Evolutionary conservation across 2,113 vertebrate genomes (phyloP).

Genomic region (Leucosticte australis): DNA sequence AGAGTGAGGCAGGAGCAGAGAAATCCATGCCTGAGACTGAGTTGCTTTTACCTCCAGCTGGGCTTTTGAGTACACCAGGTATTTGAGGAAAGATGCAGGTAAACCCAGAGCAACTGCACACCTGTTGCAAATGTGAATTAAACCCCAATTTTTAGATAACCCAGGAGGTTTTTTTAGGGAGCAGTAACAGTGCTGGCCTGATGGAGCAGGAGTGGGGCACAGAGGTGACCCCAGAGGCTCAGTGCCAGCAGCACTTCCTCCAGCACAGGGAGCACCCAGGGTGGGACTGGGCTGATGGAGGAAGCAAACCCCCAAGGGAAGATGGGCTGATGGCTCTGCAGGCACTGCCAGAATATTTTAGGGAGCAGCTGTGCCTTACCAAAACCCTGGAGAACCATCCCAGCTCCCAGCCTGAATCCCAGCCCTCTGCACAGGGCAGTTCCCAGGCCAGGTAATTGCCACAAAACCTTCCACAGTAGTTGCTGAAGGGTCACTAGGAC

Average conservation of each 20-base stretch:
- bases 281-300: neutral
- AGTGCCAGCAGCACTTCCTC: neutral
- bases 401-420: neutral
- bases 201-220: neutral
- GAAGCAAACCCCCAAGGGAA: neutral
- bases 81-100: neutral
- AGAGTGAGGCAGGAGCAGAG: neutral
- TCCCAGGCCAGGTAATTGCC: constrained; percentile 1
- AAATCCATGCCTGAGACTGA: neutral
- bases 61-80: neutral
- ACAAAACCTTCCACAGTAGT: constrained; percentile 17
- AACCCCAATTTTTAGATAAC: neutral
- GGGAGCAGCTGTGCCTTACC: constrained; percentile 37
- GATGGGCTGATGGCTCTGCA: neutral
- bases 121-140: neutral
- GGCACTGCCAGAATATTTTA: constrained; percentile 27
- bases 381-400: neutral
- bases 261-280: neutral
- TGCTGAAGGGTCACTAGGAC: constrained; percentile 39
- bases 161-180: neutral
- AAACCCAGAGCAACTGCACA: neutral
- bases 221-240: too few relatives aligned
- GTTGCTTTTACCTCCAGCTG: neutral
- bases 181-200: neutral
- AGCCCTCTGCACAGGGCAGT: neutral